Evolutionary conservation across 2,888 invertebrate genomes (phyloP).

Genomic region (Anorthoa munda): DNA sequence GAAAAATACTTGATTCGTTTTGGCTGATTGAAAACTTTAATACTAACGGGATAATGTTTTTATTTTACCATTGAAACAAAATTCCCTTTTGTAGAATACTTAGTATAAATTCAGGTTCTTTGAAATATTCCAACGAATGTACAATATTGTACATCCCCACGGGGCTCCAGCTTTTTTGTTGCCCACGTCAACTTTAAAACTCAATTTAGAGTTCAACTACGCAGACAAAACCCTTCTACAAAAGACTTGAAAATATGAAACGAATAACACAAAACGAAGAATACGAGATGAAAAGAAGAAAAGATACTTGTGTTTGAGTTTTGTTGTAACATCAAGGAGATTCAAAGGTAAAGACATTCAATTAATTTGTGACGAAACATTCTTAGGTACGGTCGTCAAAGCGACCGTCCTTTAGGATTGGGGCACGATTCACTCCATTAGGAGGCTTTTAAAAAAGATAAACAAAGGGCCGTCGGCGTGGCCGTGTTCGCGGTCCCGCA

Average conservation of each 20-base stretch:
- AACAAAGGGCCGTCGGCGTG: constrained; percentile 73
- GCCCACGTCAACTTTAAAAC: constrained; percentile 38
- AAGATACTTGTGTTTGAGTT: constrained; percentile 62
- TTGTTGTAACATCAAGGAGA: constrained; percentile 65
- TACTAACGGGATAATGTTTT: constrained; percentile 5
- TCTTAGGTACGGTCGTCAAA: constrained; percentile 65
- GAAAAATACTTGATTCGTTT: constrained; percentile 40
- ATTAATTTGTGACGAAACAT: constrained; percentile 74
- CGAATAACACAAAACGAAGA: constrained; percentile 51
- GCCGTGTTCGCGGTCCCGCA: constrained; percentile 54
- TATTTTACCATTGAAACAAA: neutral
- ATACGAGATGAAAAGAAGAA: constrained; percentile 49
- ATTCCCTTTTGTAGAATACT: neutral
- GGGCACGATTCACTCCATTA: constrained; percentile 71
- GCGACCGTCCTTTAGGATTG: constrained; percentile 63
- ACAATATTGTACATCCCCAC: constrained; percentile 11
- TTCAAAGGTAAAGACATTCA: constrained; percentile 69
- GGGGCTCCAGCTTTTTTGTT: constrained; percentile 24
- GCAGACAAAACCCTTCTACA: constrained; percentile 47
- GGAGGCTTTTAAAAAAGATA: constrained; percentile 78
- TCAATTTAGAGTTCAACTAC: constrained; percentile 46
- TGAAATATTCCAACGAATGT: constrained; percentile 32
- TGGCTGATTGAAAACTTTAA: constrained; percentile 29
- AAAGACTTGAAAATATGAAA: constrained; percentile 59
- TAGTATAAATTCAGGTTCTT: constrained; percentile 15